A percentile compares a stretch with the other conserved stretches of the same genome.
phyloP scores from a whole-genome alignment of 2,888 invertebrate species.

The Apoda limacodes region DNA sequence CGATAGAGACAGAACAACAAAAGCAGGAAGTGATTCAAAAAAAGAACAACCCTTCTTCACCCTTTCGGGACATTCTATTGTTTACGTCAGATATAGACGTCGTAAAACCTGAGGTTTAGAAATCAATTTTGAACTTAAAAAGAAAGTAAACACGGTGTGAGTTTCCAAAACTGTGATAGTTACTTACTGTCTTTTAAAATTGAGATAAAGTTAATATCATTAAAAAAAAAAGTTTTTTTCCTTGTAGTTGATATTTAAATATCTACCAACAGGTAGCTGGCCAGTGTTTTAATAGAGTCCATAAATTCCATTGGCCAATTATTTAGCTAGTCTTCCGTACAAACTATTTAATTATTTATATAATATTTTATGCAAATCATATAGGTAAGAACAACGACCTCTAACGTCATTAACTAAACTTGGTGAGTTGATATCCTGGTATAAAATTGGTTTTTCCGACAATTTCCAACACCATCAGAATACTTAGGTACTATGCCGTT shows the following conservation, averaged over 20 bases:
- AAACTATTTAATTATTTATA: too few species aligned
- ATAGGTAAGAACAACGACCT: slow-evolving; percentile 47
- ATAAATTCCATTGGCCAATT: too few species aligned
- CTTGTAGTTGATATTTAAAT: slow-evolving; percentile 31
- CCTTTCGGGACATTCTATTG: slow-evolving; percentile 59
- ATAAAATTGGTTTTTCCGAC: slow-evolving; percentile 3
- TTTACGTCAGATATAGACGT: slow-evolving; percentile 40
- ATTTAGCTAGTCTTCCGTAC: too few species aligned
- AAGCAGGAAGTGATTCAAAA: slow-evolving; percentile 64
- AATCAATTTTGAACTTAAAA: neutral
- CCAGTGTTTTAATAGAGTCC: slow-evolving; percentile 33
- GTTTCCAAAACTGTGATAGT: too few species aligned
- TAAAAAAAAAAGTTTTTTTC: too few species aligned
- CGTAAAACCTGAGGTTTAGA: too few species aligned
- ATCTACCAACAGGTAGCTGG: slow-evolving; percentile 55
- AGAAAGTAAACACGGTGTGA: too few species aligned
- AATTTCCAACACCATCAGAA: slow-evolving; percentile 1
- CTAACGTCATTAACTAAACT: too few species aligned
- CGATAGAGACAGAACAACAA: slow-evolving; percentile 35
- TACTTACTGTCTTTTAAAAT: too few species aligned
- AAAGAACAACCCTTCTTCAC: slow-evolving; percentile 66
- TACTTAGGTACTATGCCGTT: too few species aligned
- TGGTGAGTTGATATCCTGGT: too few species aligned
- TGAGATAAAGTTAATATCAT: too few species aligned
- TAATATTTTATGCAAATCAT: slow-evolving; percentile 54